phyloP scores from a whole-genome alignment of 1,140 invertebrate species.

The Bombus impatiens region DNA sequence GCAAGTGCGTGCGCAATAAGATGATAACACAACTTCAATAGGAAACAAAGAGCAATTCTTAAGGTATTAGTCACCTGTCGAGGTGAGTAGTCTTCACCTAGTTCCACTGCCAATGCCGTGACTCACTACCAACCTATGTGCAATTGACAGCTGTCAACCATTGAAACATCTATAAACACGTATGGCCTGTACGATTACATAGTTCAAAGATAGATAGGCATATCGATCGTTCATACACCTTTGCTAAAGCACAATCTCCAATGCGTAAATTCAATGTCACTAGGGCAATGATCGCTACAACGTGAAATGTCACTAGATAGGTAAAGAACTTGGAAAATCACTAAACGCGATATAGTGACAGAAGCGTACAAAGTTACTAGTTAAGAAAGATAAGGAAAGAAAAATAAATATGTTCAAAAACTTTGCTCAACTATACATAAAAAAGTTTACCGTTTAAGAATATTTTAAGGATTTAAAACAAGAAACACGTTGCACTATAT shows the following conservation, averaged over 20 bases:
- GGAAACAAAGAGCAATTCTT: constrained; percentile 31
- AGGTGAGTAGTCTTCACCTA: constrained; percentile 31
- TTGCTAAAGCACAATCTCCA: constrained; percentile 22
- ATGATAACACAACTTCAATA: constrained; percentile 25
- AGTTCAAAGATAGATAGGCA: constrained; percentile 51
- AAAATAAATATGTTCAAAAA: not conserved
- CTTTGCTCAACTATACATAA: rapidly evolving
- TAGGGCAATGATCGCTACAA: not conserved
- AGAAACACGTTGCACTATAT: not conserved
- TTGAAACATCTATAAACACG: constrained; percentile 63
- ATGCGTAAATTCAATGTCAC: constrained; percentile 21
- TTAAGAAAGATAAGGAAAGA: no score
- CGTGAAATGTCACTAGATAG: not conserved
- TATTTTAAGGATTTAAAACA: not conserved
- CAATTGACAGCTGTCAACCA: constrained; percentile 68
- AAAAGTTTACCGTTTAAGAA: not conserved
- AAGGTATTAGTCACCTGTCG: constrained; percentile 39
- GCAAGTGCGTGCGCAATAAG: constrained; percentile 35
- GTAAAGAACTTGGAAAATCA: no score
- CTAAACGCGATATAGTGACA: not conserved
- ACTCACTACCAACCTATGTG: constrained; percentile 63
- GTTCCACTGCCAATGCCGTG: constrained; percentile 54
- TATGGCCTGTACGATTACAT: constrained; percentile 55
- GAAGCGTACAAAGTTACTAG: not conserved
- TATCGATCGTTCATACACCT: constrained; percentile 60